Base-by-base conservation (phyloP, 2,888 invertebrate genomes). In the Tholera decimalis region DNA sequence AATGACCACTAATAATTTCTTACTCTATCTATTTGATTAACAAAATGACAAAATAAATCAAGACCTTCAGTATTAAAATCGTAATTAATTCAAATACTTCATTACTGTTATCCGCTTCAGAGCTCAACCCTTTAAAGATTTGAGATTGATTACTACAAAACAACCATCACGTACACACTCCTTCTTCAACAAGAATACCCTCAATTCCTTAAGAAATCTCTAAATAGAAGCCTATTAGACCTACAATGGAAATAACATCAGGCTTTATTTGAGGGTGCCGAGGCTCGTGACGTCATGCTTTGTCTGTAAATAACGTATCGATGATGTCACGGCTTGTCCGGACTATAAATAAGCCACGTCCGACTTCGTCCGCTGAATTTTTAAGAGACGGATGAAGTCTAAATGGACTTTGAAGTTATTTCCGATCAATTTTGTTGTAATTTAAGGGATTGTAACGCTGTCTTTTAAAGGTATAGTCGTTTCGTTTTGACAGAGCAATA, bases 301-400 rank as follows among this genome's bases (percentile, higher is more conserved):
- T 7, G 58, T 43, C 33, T 54, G 53, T 67, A 63, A 78, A 75
- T 53, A 74, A 44, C 54, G 49, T 43, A 70, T 74, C 41, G 37
- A 55, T 57, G 73, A 72, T 43, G 54, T 46, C 67, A 63, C 50
- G 4, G 4, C 18, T 22, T 26, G 22, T 47, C 44, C n/a, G 35
- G 8, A 28, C 59, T 71, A 60, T 74, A 74, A 71, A 78, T 78
- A 77, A 70, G 28, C 44, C 15, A 2, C 30, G 35, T 35, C n/a
- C 44, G 56, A 57, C 26, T 57, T 54, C 28, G 20, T 44, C 18
- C 35, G 26, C 26, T 43, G 13, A 69, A 33, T 50, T 39, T 69
- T 37, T 22, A 54, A 37, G 5, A 41, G 41, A 41, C 24, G 33
- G 39, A 55, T 62, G 33, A 57, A 46, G 50, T 76, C 50, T n/a